phyloP scores from a whole-genome alignment of 2,888 invertebrate genomes.

The Rutpela maculata region DNA sequence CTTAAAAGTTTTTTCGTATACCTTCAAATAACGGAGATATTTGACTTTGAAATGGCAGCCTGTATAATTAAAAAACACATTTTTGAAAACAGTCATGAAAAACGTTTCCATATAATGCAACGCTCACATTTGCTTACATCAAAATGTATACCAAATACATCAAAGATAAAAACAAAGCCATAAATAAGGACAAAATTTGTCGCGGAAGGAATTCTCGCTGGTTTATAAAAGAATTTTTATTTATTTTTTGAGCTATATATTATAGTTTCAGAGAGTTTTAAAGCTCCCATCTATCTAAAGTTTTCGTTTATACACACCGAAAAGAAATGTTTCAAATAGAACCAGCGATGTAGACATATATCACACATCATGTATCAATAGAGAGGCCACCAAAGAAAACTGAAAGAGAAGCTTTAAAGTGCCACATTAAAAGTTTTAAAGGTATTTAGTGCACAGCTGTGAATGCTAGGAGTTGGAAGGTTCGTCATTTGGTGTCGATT shows the following conservation, averaged over 20 bases:
- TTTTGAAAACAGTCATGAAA: no score
- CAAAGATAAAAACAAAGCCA: not conserved
- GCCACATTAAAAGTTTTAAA: constrained; percentile 44
- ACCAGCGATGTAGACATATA: constrained; percentile 37
- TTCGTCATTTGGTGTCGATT: not conserved
- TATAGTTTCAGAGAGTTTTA: constrained; percentile 29
- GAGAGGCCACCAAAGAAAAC: constrained; percentile 43
- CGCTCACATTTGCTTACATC: no score
- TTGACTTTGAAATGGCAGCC: no score
- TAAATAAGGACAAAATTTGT: constrained; percentile 10
- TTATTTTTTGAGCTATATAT: constrained; percentile 21
- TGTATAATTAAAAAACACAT: no score
- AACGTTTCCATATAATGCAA: no score
- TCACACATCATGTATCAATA: constrained; percentile 47
- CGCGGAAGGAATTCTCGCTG: not conserved
- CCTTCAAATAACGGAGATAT: no score
- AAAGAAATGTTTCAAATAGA: constrained; percentile 31
- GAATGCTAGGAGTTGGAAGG: not conserved
- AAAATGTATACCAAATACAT: no score
- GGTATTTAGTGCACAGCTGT: constrained; percentile 44
- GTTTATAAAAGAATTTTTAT: constrained; percentile 23
- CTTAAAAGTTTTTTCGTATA: no score
- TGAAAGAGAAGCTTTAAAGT: constrained; percentile 41
- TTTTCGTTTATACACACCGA: constrained; percentile 18
- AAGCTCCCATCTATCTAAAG: constrained; percentile 33